A percentile compares a stretch with the other conserved stretches of the same genome.
These are phyloP conservation scores for Willisornis vidua DNA, from an alignment of 2,113 vertebrate genomes.

Conservation along the genomic window DNA sequence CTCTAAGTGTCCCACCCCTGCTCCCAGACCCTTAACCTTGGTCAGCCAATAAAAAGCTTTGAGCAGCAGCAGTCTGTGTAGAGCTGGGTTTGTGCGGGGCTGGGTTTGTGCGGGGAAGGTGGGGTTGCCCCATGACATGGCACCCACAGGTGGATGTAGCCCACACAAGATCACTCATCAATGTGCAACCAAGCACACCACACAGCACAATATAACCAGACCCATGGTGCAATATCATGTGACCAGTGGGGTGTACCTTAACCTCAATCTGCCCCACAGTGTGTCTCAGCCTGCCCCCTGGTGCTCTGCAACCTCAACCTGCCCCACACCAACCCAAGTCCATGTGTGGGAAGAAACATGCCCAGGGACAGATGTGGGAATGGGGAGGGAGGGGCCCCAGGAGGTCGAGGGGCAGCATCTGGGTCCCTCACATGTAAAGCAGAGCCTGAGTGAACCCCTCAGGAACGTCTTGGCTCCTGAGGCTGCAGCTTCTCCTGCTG, in stretches of 20 bases:
- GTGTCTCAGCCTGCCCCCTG: too few relatives aligned
- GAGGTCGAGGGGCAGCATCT: neutral
- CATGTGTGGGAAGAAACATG: neutral
- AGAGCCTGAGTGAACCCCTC: neutral
- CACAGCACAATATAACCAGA: neutral
- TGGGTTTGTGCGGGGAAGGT: neutral
- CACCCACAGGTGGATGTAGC: neutral
- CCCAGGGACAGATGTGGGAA: neutral
- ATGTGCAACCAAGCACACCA: neutral
- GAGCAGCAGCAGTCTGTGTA: neutral
- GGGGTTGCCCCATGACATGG: neutral
- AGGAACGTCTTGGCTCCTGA: neutral
- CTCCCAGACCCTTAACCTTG: neutral
- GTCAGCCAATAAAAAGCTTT: neutral
- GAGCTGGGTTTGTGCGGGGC: neutral
- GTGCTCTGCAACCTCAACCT: too few relatives aligned
- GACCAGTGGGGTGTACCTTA: neutral
- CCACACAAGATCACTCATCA: neutral
- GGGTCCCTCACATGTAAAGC: too few relatives aligned
- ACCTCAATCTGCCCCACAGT: neutral
- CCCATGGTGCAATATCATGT: too few relatives aligned
- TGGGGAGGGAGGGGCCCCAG: neutral
- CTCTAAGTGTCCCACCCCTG: neutral
- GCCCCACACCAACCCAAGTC: neutral
- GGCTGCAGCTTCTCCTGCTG: neutral